Evolutionary conservation across 2,797 vertebrate species (phyloP), one percentile per base, ranked within the genome.

Genomic region (Podarcis siculus): DNA sequence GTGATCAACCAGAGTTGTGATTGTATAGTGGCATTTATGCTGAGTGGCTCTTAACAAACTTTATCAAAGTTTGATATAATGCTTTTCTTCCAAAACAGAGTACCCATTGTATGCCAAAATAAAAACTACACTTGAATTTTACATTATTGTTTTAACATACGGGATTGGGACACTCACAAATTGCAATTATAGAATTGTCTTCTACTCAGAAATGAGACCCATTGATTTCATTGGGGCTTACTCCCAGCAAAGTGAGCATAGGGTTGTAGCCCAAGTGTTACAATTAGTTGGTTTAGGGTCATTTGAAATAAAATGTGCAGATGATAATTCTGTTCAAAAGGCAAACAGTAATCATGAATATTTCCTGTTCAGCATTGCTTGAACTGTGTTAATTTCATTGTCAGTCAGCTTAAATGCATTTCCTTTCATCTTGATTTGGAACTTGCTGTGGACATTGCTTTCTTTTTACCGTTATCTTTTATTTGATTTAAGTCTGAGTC

Each of bases 261-360:
- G 21, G 19, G 21, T 64, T 64, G 61, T 23, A 64, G 61, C 61
- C 19, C 21, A 64, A 64, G 17, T 64, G 5, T 61, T 61, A 21
- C 19, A 19, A 21, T 61, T 21, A 21, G 19, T 21, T 17, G 64
- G 85, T 13, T 42, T 5, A 72, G 10, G 1, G 86, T 23, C 71
- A 85, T 90, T 92, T 92, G 91, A 49, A 21, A 32, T 86, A 67
- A 91, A 77, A 80, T 3, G 17, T 5, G 91, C 0, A 66, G 5
- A 0, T 0, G 45, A 39, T 90, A 19, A 87, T 90, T 80, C 73
- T 86, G 3, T 89, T 35, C 83, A 55, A 27, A 89, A n/a, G 39
- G 69, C 5, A 2, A 30, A 67, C 32, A 27, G 42, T 42, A 81
- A 82, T 66, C 8, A 83, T 82, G 23, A n/a, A 49, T 15, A 81